Evolutionary conservation across 2,113 vertebrate genomes (phyloP).

Genomic region (Phrynosoma platyrhinos): DNA sequence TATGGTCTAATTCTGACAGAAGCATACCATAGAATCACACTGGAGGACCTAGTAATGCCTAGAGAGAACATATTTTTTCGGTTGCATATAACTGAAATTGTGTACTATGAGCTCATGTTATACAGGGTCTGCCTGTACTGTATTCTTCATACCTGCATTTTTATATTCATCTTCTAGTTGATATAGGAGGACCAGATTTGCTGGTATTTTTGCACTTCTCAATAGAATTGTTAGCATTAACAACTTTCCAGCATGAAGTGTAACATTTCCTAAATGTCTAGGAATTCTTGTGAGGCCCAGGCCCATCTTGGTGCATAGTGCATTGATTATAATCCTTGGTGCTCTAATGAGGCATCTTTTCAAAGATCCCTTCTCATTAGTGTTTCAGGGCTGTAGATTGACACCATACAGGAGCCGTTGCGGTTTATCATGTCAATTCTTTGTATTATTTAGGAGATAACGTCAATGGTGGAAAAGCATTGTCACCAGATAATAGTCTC

Average conservation of each 20-base stretch:
- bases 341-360: slow-evolving; percentile 43
- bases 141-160: not conserved
- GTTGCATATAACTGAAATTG: too few relatives aligned
- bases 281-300: slow-evolving; percentile 29
- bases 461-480: slow-evolving; percentile 48
- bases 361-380: slow-evolving; percentile 52
- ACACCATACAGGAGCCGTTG: slow-evolving; percentile 50
- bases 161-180: not conserved
- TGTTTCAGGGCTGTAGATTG: slow-evolving; percentile 48
- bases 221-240: slow-evolving; percentile 32
- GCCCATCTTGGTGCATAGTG: not conserved
- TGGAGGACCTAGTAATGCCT: too few relatives aligned
- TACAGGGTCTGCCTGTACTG: not conserved
- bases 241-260: not conserved
- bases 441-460: slow-evolving; percentile 64
- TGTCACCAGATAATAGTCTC: slow-evolving; percentile 61
- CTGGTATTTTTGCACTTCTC: not conserved
- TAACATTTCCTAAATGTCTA: not conserved
- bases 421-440: slow-evolving; percentile 55
- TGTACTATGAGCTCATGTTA: too few relatives aligned
- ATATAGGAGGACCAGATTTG: not conserved
- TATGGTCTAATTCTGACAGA: too few relatives aligned
- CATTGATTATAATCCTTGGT: slow-evolving; percentile 41
- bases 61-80: too few relatives aligned
- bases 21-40: too few relatives aligned